Evolutionary conservation across 2,888 invertebrate species (phyloP).

Genomic region (Aethes cnicana): DNA sequence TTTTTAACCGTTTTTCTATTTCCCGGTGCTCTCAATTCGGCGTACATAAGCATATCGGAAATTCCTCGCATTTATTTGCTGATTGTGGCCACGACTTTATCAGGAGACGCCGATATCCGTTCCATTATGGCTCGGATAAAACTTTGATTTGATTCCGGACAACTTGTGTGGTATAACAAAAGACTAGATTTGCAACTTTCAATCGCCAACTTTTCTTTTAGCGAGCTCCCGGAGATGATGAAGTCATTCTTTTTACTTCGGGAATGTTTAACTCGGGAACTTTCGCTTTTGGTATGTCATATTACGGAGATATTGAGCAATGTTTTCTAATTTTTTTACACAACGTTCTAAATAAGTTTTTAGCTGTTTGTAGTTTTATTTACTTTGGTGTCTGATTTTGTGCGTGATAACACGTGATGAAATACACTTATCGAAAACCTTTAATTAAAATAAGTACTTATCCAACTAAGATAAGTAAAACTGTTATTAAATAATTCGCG

Average conservation of each 20-base stretch:
- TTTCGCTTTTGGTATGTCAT: constrained; percentile 22
- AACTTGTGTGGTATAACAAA: constrained; percentile 59
- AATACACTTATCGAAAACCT: no score
- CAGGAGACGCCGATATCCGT: constrained; percentile 69
- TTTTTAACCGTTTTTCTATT: no score
- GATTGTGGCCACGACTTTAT: constrained; percentile 59
- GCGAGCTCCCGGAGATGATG: constrained; percentile 37
- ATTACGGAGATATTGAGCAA: constrained; percentile 1
- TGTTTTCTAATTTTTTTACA: background rate
- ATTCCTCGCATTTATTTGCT: constrained; percentile 42
- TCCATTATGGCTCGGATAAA: constrained; percentile 73
- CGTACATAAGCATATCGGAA: constrained; percentile 29
- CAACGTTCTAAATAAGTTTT: no score
- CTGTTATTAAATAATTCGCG: no score
- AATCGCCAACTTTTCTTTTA: constrained; percentile 45
- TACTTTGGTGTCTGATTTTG: no score
- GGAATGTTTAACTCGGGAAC: constrained; percentile 34
- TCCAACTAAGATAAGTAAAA: no score
- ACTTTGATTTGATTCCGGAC: constrained; percentile 77
- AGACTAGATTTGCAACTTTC: constrained; percentile 62
- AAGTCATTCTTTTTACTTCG: constrained; percentile 41
- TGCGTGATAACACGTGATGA: no score
- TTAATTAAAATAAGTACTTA: no score
- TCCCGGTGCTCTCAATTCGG: background rate
- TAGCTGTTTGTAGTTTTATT: no score